Percentiles rank a stretch among this genome's conserved stretches.
Evolutionary conservation across 37 sponge, comb jelly and placozoan genomes (phyloP).

Genomic region (Chondrosia reniformis): DNA sequence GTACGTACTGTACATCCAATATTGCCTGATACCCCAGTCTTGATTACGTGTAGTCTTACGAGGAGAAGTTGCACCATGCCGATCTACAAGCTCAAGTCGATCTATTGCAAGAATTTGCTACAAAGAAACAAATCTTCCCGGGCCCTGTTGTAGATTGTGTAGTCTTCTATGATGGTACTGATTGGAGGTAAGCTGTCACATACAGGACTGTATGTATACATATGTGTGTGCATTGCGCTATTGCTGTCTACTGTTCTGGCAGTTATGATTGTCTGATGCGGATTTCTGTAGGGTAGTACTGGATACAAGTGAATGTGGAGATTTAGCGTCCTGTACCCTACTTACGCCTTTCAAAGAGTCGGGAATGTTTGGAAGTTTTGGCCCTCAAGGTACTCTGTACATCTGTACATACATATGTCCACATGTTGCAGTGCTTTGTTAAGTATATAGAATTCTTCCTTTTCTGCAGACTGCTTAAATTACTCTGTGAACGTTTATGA

Average conservation of each 20-base stretch:
- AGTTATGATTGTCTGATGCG: not conserved
- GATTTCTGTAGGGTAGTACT: conserved; percentile 63
- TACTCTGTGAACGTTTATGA: conserved; percentile 84
- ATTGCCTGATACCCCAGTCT: not conserved
- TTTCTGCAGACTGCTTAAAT: conserved; percentile 60
- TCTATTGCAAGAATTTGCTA: conserved; percentile 32
- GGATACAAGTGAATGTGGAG: conserved; percentile 83
- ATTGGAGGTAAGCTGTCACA: conserved; percentile 57
- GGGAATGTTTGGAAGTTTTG: conserved; percentile 69
- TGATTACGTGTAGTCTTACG: conserved; percentile 3
- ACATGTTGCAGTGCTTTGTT: conserved; percentile 3
- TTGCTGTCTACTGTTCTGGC: not conserved
- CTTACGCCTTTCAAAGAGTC: conserved; percentile 56
- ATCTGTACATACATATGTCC: not conserved
- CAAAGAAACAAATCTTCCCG: conserved; percentile 36
- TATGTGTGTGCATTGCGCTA: not conserved
- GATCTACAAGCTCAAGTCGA: conserved; percentile 70
- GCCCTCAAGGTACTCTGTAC: conserved; percentile 17
- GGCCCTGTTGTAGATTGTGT: conserved; percentile 90
- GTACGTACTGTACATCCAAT: not conserved
- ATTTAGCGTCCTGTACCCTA: conserved; percentile 45
- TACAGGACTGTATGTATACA: not conserved
- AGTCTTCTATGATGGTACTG: conserved; percentile 81
- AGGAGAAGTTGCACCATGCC: conserved; percentile 49
- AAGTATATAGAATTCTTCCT: not conserved